phyloP scores from a whole-genome alignment of 2,113 vertebrate genomes.

The Alligator mississippiensis region DNA sequence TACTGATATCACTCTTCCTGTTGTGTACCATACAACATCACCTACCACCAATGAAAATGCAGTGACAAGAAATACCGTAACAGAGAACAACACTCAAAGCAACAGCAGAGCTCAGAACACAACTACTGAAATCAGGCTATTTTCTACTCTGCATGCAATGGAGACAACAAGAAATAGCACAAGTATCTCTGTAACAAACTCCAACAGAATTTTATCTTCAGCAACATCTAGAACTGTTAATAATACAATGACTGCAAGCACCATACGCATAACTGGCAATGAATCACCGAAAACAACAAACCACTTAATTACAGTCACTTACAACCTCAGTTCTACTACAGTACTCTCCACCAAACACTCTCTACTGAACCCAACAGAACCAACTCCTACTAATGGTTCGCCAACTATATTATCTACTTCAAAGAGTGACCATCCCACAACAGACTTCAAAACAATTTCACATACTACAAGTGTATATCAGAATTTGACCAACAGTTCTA shows the following conservation, averaged over 20 bases:
- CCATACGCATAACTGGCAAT: not conserved
- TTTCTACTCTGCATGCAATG: not conserved
- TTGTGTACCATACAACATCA: not conserved
- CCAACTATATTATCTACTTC: not conserved
- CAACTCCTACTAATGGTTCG: not conserved
- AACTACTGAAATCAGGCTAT: not conserved
- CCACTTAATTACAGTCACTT: not conserved
- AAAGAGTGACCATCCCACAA: not conserved
- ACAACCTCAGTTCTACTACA: not conserved
- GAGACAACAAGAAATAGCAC: not conserved
- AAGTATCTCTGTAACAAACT: not conserved
- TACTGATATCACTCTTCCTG: not conserved
- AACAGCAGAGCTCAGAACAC: not conserved
- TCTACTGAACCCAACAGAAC: fast-evolving
- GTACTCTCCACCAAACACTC: not conserved
- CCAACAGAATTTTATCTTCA: not conserved
- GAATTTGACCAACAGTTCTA: constrained; percentile 52
- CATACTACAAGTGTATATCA: constrained; percentile 30
- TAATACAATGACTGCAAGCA: not conserved
- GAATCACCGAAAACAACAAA: not conserved
- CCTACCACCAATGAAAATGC: not conserved
- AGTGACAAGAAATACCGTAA: not conserved
- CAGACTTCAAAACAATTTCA: not conserved
- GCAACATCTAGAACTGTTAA: not conserved
- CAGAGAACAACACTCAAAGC: not conserved